A percentile compares a stretch with the other conserved stretches of the same genome.
These are phyloP conservation scores for Hydractinia echinata DNA, from an alignment of 30 jellyfish, hydroid and myxozoan genomes.

Conservation along the genomic window DNA sequence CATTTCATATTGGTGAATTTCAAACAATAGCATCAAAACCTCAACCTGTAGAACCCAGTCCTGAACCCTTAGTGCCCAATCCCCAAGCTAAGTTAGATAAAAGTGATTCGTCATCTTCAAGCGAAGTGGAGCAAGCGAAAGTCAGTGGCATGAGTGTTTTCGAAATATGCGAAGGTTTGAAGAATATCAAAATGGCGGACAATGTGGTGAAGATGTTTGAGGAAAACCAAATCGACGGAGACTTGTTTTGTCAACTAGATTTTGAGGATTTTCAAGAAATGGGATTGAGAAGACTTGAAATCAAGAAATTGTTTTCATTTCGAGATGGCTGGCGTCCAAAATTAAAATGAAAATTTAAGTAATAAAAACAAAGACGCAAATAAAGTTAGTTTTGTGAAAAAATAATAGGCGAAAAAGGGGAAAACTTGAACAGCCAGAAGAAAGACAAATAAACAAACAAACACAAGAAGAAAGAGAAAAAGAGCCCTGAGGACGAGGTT, in stretches of 20 bases:
- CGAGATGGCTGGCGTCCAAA: slow-evolving; percentile 83
- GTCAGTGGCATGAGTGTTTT: slow-evolving; percentile 28
- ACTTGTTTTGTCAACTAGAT: slow-evolving; percentile 46
- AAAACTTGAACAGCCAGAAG: neutral
- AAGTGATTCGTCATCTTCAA: neutral
- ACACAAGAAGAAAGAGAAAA: no score
- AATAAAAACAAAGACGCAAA: neutral
- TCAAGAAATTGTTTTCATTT: slow-evolving; percentile 54
- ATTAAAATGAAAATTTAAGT: neutral
- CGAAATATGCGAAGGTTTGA: slow-evolving; percentile 48
- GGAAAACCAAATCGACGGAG: slow-evolving; percentile 75
- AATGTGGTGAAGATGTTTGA: slow-evolving; percentile 37
- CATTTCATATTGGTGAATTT: neutral
- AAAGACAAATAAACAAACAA: no score
- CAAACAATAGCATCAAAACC: neutral
- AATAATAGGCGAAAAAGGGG: neutral
- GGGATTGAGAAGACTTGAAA: slow-evolving; percentile 40
- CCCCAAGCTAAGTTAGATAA: neutral
- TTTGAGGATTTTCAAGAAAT: slow-evolving; percentile 51
- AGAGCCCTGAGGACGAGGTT: no score
- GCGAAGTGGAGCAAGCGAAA: neutral
- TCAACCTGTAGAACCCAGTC: neutral
- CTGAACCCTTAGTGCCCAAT: neutral
- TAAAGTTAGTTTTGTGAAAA: neutral
- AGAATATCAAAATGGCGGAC: slow-evolving; percentile 41